phyloP scores from a whole-genome alignment of 2,888 invertebrate species.

The Drosophila cyrtoloma region DNA sequence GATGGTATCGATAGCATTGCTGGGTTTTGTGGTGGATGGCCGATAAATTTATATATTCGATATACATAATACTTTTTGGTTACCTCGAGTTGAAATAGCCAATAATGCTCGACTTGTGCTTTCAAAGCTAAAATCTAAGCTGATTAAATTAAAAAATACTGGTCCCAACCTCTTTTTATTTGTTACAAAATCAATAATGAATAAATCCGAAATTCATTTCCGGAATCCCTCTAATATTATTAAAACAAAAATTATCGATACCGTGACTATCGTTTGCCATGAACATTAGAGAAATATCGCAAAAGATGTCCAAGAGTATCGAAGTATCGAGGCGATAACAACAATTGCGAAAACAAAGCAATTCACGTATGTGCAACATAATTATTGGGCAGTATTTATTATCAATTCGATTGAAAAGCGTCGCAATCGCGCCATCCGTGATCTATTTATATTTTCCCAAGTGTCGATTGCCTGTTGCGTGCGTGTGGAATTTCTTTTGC shows the following conservation, averaged over 20 bases:
- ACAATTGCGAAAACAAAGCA: conserved; percentile 47
- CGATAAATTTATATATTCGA: not conserved
- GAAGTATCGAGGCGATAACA: conserved; percentile 20
- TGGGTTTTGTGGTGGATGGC: not conserved
- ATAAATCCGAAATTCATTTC: not conserved
- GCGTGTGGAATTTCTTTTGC: conserved; percentile 70
- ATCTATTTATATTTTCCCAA: conserved; percentile 18
- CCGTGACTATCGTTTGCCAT: not conserved
- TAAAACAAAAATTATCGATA: not conserved
- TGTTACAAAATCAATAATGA: not conserved
- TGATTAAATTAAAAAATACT: not conserved
- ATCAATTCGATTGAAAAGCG: conserved; percentile 34
- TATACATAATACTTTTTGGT: not conserved
- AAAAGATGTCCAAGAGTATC: conserved; percentile 7
- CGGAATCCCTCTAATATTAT: not conserved
- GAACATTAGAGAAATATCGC: not conserved
- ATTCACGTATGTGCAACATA: conserved; percentile 27
- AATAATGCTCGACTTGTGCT: not conserved
- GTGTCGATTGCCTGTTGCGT: conserved; percentile 57
- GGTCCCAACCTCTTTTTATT: too few species aligned
- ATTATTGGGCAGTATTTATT: conserved; percentile 49
- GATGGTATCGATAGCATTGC: not conserved
- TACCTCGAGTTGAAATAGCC: not conserved
- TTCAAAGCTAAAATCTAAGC: too few species aligned
- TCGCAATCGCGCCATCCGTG: conserved; percentile 13